These are phyloP conservation scores for Vulpes ferrilata DNA, from an alignment of 2,113 vertebrate species.

Conservation along the genomic window DNA sequence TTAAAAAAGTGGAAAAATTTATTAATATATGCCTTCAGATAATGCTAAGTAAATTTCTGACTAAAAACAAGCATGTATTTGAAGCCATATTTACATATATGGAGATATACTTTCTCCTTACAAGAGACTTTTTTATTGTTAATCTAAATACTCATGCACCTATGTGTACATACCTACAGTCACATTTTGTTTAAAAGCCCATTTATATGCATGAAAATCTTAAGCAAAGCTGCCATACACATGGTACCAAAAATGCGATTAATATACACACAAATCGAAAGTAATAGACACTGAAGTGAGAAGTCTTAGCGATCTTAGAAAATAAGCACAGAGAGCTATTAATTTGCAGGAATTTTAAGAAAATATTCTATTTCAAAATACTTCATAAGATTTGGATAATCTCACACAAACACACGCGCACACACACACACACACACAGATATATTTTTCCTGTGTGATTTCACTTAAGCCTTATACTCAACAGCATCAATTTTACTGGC, in stretches of 20 bases:
- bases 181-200: slow-evolving; percentile 35
- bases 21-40: background rate
- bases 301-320: background rate
- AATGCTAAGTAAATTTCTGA: background rate
- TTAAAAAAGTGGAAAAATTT: background rate
- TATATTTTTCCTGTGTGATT: slow-evolving; percentile 26
- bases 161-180: background rate
- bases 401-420: background rate
- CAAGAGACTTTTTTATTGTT: background rate
- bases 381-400: background rate
- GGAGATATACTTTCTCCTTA: background rate
- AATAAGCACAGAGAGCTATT: background rate
- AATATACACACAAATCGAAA: background rate
- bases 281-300: background rate
- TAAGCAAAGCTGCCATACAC: background rate
- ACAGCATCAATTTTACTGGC: background rate
- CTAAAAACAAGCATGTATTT: background rate
- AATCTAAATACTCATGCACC: background rate
- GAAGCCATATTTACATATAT: background rate
- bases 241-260: background rate
- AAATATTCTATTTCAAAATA: background rate
- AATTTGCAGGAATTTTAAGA: background rate
- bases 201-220: background rate
- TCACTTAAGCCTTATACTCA: background rate
- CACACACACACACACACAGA: background rate